Evolutionary conservation across 1,140 invertebrate genomes (phyloP), one percentile per base, ranked within the genome.

Genomic region (Heliconius hewitsoni): DNA sequence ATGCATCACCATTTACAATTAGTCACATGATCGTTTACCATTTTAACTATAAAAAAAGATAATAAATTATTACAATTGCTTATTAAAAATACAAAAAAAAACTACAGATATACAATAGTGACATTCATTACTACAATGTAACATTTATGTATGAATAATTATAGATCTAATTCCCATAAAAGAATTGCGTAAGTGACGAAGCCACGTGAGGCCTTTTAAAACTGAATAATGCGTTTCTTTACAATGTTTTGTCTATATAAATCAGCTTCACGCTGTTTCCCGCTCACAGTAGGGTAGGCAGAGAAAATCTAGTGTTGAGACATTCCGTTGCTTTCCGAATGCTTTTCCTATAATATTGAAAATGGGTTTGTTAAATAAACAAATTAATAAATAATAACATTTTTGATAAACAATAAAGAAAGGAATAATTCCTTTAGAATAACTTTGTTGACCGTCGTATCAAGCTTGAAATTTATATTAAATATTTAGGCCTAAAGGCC

Each of bases 131-230:
- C 73, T 76, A 83, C 80, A 85, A 82, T 87, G 81, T 87, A 81
- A 85, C 77, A 60, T 82, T 83, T 83, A 83, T 86, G 82, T 82
- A 81, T 86, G 81, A 82, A 83, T 76, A 78, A 84, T 89, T 86
- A 87, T 87, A 81, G 84, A 19, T 86, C 83, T 87, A 89, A 90
- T 89, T 91, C 85, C 81, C 84, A 86, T 89, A 90, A 90, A 90
- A 88, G 83, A 81, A 66, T 74, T 52, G 27, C 42, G 37, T 50
- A 13, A 23, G 23, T 73, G 70, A 78, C 37, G 82, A 73, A 83
- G 81, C 80, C 81, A 89, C 84, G 84, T 82, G 85, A 90, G 83
- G 2, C 81, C 55, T 81, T 82, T 85, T 80, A 13, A 74, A 83
- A 72, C 57, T 83, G 80, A 85, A 90, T 84, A 87, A 30, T 11